phyloP scores from a whole-genome alignment of 2,888 invertebrate species.

The Lasius platythorax region DNA sequence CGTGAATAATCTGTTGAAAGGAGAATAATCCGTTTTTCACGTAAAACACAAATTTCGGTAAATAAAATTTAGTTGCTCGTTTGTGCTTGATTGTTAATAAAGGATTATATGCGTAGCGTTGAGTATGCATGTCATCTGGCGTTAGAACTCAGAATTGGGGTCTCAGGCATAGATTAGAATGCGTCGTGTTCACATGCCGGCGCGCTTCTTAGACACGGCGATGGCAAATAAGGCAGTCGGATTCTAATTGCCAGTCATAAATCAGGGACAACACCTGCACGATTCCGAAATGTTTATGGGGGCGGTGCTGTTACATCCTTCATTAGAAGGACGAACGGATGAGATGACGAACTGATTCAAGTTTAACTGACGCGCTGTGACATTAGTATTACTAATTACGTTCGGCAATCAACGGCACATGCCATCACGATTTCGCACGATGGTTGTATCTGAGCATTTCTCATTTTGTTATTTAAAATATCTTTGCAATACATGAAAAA shows the following conservation, averaged over 20 bases:
- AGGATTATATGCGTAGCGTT: constrained; percentile 36
- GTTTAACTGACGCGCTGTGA: constrained; percentile 77
- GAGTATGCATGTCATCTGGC: constrained; percentile 59
- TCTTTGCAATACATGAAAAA: not conserved
- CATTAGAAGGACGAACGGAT: constrained; percentile 75
- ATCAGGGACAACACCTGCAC: constrained; percentile 86
- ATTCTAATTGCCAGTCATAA: constrained; percentile 85
- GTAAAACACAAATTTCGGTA: not conserved
- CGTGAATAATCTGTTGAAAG: not conserved
- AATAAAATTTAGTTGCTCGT: constrained; percentile 8
- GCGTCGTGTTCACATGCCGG: constrained; percentile 83
- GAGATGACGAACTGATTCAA: constrained; percentile 78
- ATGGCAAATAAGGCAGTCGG: constrained; percentile 84
- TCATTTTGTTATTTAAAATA: not conserved
- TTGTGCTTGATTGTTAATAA: constrained; percentile 35
- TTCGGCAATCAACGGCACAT: constrained; percentile 36
- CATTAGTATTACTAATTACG: constrained; percentile 65
- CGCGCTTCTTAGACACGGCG: constrained; percentile 80
- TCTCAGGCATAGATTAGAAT: constrained; percentile 83
- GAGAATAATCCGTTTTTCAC: not conserved
- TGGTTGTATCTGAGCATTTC: constrained; percentile 12
- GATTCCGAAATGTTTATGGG: constrained; percentile 83
- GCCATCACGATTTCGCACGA: not conserved
- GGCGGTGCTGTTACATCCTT: constrained; percentile 79
- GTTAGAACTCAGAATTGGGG: constrained; percentile 68